Base-by-base conservation (phyloP, 1,140 invertebrate genomes). In the Magallana angulata region DNA sequence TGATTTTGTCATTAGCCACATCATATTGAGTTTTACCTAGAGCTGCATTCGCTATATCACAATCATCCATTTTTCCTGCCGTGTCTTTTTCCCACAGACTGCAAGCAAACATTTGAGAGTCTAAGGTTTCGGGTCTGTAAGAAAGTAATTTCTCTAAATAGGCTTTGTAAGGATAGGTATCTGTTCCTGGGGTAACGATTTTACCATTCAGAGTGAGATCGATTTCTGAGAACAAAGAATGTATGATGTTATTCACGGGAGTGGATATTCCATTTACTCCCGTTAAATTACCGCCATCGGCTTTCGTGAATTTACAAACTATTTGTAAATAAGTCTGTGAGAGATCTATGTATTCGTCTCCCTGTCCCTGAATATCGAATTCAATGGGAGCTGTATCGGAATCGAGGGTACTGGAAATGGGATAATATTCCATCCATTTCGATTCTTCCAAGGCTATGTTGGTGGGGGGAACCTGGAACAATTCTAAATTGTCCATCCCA, bases 131-230 rank as follows among this genome's bases (percentile, higher is more conserved):
- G 11, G n/a, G 57, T 30, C 7, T 12, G 14, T 60, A 62, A 2
- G 58, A 84, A 16, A 84, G 59, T 58, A 84, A 84, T 36, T 59
- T 84, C 57, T 84, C 82, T 18, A 84, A 30, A 60, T 84, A 84
- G 5, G 82, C 57, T 62, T 58, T 57, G 59, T 62, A 84, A 30
- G 82, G 82, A 84, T 84, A 84, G n/a, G 82, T 84, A 62, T 76
- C 68, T 0, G 18, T 76, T 24, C 68, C 68, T 12, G 24, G 68
- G 5, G 7, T 76, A 4, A 36, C 11, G 7, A 76, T 30, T 76
- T 76, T 62, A 14, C 82, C 82, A 84, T 84, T 60, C 0, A 84
- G 59, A 30, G 7, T 60, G 18, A 59, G 11, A 62, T 84, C 68
- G 7, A 76, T 76, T 76, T 76, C 68, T 5, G 18, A 36, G 24